A percentile compares a stretch with the other conserved stretches of the same genome.
These are phyloP conservation scores for Ptychoptera albimana DNA, from an alignment of 2,888 invertebrate genomes.

Conservation along the genomic window DNA sequence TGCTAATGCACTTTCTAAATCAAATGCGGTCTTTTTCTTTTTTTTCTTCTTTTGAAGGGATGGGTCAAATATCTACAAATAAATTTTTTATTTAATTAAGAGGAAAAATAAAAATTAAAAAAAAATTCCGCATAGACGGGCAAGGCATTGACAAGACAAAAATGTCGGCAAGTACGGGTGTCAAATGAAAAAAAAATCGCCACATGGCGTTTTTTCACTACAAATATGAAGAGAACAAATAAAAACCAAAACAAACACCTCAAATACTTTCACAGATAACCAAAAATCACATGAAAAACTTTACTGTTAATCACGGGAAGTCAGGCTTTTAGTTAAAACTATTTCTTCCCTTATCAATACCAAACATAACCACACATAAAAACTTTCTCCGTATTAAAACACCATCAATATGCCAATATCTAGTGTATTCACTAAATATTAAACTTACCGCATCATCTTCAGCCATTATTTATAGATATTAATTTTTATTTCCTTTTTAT, in stretches of 20 bases:
- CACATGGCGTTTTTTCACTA: neutral
- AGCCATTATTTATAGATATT: conserved; percentile 15
- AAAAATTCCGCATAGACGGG: too few relatives aligned
- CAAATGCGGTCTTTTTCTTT: conserved; percentile 90
- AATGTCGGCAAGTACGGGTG: neutral
- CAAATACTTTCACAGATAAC: too few relatives aligned
- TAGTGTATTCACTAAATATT: conserved; percentile 5
- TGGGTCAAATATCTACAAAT: conserved; percentile 62
- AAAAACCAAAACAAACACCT: neutral
- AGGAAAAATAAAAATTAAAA: too few relatives aligned
- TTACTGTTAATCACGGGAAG: too few relatives aligned
- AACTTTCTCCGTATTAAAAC: neutral
- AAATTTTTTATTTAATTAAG: too few relatives aligned
- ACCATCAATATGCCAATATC: neutral
- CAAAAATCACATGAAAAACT: too few relatives aligned
- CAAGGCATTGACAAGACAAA: too few relatives aligned
- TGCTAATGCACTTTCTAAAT: conserved; percentile 70
- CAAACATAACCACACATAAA: too few relatives aligned
- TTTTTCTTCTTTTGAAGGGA: conserved; percentile 73
- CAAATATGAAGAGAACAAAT: neutral
- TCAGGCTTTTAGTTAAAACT: too few relatives aligned
- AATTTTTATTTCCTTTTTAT: neutral
- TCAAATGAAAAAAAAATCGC: too few relatives aligned
- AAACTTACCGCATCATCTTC: conserved; percentile 20
- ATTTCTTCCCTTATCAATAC: too few relatives aligned